phyloP scores from a whole-genome alignment of 2,113 vertebrate genomes.

The Turdus rufiventris region DNA sequence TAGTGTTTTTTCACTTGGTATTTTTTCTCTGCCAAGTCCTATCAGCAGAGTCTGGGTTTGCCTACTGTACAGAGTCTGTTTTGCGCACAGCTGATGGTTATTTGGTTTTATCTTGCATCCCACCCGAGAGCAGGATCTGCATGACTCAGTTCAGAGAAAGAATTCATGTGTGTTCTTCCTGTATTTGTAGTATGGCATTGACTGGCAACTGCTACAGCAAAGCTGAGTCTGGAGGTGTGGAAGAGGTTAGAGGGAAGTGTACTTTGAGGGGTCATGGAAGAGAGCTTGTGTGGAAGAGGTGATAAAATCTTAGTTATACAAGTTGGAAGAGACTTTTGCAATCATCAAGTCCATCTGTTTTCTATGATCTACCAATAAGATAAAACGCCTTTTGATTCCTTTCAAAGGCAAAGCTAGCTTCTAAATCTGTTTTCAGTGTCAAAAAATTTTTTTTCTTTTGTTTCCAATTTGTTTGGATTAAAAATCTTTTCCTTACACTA shows the following conservation, averaged over 20 bases:
- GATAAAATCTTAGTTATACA: neutral
- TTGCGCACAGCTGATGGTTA: neutral
- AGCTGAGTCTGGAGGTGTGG: neutral
- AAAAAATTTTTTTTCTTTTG: neutral
- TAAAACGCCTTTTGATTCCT: neutral
- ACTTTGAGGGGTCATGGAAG: neutral
- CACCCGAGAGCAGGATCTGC: neutral
- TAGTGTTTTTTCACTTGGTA: neutral
- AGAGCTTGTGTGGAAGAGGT: neutral
- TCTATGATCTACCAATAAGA: neutral
- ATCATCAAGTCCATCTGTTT: neutral
- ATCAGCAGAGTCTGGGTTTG: neutral
- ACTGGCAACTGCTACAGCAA: neutral
- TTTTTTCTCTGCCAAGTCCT: neutral
- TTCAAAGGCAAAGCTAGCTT: neutral
- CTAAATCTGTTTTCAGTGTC: neutral
- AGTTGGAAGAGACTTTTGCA: neutral
- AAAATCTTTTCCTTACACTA: neutral
- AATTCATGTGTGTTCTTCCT: neutral
- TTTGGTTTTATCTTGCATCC: neutral
- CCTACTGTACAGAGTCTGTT: neutral
- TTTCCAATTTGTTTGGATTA: neutral
- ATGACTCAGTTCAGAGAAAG: neutral
- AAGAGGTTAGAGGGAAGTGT: neutral
- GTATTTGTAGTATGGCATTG: fast-evolving